These are phyloP conservation scores for Melanotaenia maccullochi DNA, from an alignment of 2,797 vertebrate species.

Conservation along the genomic window DNA sequence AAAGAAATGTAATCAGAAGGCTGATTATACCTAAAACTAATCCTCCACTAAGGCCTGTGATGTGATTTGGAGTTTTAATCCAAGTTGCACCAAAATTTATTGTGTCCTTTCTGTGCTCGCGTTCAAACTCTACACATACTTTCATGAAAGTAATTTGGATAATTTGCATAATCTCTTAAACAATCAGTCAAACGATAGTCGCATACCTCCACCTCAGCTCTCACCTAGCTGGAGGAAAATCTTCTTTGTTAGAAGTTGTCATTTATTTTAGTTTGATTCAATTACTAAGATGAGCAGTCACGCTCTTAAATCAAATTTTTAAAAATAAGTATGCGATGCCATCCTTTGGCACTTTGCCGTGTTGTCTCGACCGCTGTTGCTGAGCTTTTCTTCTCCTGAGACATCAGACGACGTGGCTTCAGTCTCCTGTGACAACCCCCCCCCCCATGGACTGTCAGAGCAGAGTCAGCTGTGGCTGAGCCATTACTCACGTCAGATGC, in stretches of 20 bases:
- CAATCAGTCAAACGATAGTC: not conserved
- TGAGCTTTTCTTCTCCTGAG: not conserved
- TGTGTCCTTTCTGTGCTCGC: not conserved
- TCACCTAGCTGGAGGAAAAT: not conserved
- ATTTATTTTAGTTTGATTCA: not conserved
- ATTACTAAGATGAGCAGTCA: not conserved
- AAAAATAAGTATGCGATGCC: not conserved
- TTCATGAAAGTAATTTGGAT: not conserved
- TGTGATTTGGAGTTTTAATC: not conserved
- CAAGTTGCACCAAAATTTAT: not conserved
- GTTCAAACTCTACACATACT: not conserved
- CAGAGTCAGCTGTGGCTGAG: conserved; percentile 25
- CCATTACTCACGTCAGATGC: conserved; percentile 62
- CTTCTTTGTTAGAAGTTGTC: not conserved
- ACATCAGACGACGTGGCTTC: conserved; percentile 33
- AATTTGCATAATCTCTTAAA: not conserved
- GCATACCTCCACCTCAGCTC: not conserved
- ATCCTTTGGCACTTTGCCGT: not conserved
- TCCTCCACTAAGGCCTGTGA: not conserved
- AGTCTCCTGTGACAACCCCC: conserved; percentile 44
- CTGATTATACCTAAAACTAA: not conserved
- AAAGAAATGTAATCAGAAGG: not conserved
- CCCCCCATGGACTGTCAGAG: conserved; percentile 24
- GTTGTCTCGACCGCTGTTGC: not conserved
- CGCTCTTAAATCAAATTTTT: not conserved